A percentile compares a stretch with the other conserved stretches of the same genome.
Conservation (phyloP, 2,888 invertebrate genomes). For the Cephus pygmeus region DNA sequence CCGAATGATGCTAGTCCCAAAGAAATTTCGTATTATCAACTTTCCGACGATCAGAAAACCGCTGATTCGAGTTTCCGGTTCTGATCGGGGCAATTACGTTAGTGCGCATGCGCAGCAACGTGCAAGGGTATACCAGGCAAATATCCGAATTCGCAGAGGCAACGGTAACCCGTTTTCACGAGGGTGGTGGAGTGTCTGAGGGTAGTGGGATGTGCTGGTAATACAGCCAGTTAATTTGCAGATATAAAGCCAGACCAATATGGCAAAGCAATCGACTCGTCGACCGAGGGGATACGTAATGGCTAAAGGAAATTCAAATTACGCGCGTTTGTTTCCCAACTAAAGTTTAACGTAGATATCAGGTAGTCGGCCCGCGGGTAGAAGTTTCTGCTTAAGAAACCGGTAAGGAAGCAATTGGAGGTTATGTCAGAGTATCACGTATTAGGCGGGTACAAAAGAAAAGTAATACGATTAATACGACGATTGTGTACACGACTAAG, state of each 20-base stretch:
- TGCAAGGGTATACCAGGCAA: neutral
- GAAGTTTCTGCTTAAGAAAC: neutral
- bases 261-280: neutral
- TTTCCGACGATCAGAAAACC: neutral
- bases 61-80: neutral
- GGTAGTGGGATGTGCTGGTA: neutral
- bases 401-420: neutral
- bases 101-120: neutral
- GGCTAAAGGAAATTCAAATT: neutral
- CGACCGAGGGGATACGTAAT: neutral
- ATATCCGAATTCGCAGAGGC: neutral
- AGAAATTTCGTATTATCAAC: too few relatives aligned
- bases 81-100: neutral
- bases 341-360: neutral
- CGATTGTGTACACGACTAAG: neutral
- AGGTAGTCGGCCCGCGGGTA: neutral
- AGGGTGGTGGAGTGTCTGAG: neutral
- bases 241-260: neutral
- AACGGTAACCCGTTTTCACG: neutral
- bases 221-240: neutral
- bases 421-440: neutral
- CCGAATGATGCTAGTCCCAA: too few relatives aligned
- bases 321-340: neutral
- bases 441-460: neutral
- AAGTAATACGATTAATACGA: neutral